These are phyloP conservation scores for Nephotettix cincticeps DNA, from an alignment of 1,140 invertebrate species.

Conservation along the genomic window DNA sequence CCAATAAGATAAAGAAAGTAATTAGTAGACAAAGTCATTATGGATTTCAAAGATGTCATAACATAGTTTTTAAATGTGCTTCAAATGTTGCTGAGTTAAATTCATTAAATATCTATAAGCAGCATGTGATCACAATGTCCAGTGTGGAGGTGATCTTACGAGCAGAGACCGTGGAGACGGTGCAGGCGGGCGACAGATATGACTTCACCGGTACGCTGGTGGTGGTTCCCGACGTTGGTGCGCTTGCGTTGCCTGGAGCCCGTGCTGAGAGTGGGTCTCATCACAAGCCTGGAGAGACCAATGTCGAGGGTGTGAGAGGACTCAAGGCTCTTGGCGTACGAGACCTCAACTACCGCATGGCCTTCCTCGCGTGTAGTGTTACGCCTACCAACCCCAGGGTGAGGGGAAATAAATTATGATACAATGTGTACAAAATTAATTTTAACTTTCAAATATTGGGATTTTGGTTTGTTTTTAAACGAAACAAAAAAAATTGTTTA, in stretches of 20 bases:
- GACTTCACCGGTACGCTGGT: conserved; percentile 98
- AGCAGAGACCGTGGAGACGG: conserved; percentile 94
- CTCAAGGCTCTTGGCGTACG: conserved; percentile 93
- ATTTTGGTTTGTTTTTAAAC: too few relatives aligned
- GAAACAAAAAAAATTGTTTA: too few relatives aligned
- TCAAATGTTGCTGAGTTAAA: too few relatives aligned
- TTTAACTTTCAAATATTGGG: too few relatives aligned
- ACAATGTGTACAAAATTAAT: too few relatives aligned
- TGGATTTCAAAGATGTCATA: too few relatives aligned
- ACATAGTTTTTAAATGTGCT: too few relatives aligned
- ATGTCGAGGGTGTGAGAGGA: conserved; percentile 86
- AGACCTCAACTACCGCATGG: conserved; percentile 93
- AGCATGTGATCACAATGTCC: background rate
- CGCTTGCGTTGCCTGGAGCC: conserved; percentile 77
- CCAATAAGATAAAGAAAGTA: too few relatives aligned
- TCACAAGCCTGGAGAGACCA: conserved; percentile 69
- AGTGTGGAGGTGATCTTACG: conserved; percentile 96
- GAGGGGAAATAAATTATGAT: too few relatives aligned
- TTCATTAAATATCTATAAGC: too few relatives aligned
- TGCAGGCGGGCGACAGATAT: conserved; percentile 89
- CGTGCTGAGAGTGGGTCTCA: conserved; percentile 74
- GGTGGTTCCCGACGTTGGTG: conserved; percentile 94
- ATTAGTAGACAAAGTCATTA: too few relatives aligned
- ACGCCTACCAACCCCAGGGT: conserved; percentile 79
- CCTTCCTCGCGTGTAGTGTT: conserved; percentile 93